Percentiles rank a stretch among this genome's conserved stretches.
These are phyloP conservation scores for Aphelocoma coerulescens DNA, from an alignment of 2,113 vertebrate species.

Conservation along the genomic window DNA sequence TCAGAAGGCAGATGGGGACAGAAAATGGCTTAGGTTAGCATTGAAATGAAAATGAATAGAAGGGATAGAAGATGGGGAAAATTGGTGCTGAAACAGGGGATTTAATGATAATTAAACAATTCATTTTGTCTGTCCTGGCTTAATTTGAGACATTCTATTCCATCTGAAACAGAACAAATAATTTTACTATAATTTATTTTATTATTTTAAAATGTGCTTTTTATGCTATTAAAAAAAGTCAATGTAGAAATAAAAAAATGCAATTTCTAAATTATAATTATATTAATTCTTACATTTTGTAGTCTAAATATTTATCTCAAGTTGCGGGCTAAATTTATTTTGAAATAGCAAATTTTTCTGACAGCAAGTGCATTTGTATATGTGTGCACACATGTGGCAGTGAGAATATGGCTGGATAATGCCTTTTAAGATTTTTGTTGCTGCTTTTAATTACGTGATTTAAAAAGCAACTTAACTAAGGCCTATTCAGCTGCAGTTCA, in stretches of 20 bases:
- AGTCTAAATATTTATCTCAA: neutral
- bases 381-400: neutral
- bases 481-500: neutral
- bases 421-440: neutral
- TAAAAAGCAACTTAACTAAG: neutral
- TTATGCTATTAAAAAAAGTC: neutral
- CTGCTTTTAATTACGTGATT: neutral
- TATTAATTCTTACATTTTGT: neutral
- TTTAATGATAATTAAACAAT: neutral
- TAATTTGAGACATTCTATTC: neutral
- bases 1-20: neutral
- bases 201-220: neutral
- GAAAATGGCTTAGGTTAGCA: neutral
- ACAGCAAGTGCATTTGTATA: neutral
- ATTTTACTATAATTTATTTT: neutral
- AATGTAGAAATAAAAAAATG: neutral
- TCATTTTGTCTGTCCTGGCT: neutral
- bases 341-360: neutral
- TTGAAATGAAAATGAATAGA: neutral
- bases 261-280: neutral
- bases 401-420: neutral
- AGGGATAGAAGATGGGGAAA: neutral
- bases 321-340: neutral
- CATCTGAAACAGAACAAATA: neutral
- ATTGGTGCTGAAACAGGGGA: neutral